Percentiles rank a stretch among this genome's conserved stretches.
Evolutionary conservation across 2,797 vertebrate species (phyloP).

Genomic region (Picus viridis): DNA sequence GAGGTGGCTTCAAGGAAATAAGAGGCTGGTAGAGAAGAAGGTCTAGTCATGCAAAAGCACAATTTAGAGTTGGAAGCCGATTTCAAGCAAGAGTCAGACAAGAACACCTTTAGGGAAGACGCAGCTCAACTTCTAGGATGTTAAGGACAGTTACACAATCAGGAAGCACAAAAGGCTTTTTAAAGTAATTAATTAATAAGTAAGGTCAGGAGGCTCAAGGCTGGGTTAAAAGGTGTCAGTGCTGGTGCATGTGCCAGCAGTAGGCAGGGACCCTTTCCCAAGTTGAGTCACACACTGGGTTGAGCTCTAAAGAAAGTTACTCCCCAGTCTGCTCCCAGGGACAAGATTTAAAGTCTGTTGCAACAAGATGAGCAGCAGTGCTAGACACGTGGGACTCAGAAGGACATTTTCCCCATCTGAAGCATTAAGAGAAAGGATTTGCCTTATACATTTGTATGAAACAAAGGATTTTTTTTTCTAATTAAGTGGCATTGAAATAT

Average conservation of each 20-base stretch:
- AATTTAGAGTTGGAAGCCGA: not conserved
- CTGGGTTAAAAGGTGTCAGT: not conserved
- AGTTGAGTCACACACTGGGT: not conserved
- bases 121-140: not conserved
- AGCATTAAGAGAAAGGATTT: constrained; percentile 21
- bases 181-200: not conserved
- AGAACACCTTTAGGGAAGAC: constrained; percentile 4
- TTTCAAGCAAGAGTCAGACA: not conserved
- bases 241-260: not conserved
- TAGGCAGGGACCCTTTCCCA: not conserved
- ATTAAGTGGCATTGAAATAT: constrained; percentile 43
- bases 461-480: not conserved
- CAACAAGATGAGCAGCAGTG: constrained; percentile 19
- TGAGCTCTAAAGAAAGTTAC: not conserved
- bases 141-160: not conserved
- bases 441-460: not conserved
- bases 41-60: constrained; percentile 8
- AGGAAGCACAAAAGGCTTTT: not conserved
- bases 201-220: not conserved
- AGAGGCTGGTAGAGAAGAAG: not conserved
- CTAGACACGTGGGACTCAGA: constrained; percentile 11
- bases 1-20: not conserved
- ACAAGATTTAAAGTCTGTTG: constrained; percentile 21
- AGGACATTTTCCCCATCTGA: constrained; percentile 31
- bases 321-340: not conserved